These are phyloP conservation scores for Crocodylus rhombifer DNA, from an alignment of 2,797 vertebrate genomes.

Conservation along the genomic window DNA sequence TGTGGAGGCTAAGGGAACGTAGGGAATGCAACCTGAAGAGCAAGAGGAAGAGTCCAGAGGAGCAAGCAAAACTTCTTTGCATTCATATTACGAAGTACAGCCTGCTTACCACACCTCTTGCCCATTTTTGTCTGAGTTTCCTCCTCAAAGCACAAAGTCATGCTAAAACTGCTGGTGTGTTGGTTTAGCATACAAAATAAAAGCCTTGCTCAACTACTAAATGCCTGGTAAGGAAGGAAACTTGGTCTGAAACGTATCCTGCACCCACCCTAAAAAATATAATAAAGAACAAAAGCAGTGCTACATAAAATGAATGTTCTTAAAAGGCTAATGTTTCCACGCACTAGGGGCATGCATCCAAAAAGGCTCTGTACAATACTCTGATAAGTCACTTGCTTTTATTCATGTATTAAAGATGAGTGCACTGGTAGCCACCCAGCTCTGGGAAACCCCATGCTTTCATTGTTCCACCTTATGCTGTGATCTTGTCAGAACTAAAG, in stretches of 20 bases:
- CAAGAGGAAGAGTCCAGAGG: not conserved
- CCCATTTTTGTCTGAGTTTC: not conserved
- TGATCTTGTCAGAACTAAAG: not conserved
- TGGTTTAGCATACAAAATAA: not conserved
- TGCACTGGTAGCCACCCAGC: slow-evolving; percentile 32
- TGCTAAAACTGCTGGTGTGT: not conserved
- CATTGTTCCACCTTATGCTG: not conserved
- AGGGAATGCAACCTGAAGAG: slow-evolving; percentile 90
- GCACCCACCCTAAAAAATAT: rapidly evolving
- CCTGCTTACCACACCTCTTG: not conserved
- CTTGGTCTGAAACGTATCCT: not conserved
- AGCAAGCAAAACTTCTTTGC: not conserved
- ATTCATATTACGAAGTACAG: not conserved
- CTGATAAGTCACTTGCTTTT: slow-evolving; percentile 43
- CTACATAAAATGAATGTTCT: rapidly evolving
- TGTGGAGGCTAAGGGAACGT: slow-evolving; percentile 96
- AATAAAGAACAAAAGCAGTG: not conserved
- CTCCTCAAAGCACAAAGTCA: not conserved
- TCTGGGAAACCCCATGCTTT: slow-evolving; percentile 15
- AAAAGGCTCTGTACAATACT: not conserved
- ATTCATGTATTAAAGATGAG: slow-evolving; percentile 23
- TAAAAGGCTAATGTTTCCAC: not conserved
- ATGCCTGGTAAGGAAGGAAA: not conserved
- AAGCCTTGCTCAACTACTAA: not conserved
- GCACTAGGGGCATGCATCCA: not conserved